Conservation (phyloP, 2,797 vertebrate species). For the Gymnopithys bicolor region DNA sequence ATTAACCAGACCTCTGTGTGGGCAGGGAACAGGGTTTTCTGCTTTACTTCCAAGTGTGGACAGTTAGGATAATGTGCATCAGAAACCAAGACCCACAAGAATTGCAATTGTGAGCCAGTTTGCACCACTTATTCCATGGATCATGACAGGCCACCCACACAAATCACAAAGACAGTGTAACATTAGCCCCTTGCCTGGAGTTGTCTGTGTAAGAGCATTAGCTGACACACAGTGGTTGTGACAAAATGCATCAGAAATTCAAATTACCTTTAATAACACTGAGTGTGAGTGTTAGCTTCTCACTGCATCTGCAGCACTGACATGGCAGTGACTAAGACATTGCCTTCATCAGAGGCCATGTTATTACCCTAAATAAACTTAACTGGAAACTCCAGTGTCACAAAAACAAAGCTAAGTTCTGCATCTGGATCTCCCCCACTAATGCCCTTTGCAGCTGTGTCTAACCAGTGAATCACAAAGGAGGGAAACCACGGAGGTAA, state of each 20-base stretch:
- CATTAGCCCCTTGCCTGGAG: neutral
- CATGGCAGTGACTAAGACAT: neutral
- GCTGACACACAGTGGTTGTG: neutral
- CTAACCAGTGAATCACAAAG: neutral
- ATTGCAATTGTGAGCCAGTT: neutral
- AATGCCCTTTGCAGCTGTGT: conserved; percentile 39
- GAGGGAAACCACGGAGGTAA: neutral
- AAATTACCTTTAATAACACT: neutral
- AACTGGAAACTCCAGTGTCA: neutral
- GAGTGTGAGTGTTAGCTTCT: neutral
- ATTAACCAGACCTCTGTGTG: neutral
- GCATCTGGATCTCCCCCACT: conserved; percentile 26
- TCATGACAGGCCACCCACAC: rapidly evolving
- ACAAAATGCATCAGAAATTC: neutral
- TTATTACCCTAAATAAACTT: conserved; percentile 26
- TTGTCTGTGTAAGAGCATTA: neutral
- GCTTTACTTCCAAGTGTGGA: neutral
- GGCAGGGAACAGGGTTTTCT: neutral
- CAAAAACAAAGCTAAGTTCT: neutral
- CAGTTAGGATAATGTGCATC: neutral
- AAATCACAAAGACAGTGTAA: neutral
- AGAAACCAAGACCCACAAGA: neutral
- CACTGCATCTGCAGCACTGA: neutral
- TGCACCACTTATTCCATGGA: neutral
- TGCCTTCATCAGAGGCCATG: neutral